Evolutionary conservation across 1,140 invertebrate species (phyloP), one percentile per base, ranked within the genome.

Genomic region (Scaptomyza hsui): DNA sequence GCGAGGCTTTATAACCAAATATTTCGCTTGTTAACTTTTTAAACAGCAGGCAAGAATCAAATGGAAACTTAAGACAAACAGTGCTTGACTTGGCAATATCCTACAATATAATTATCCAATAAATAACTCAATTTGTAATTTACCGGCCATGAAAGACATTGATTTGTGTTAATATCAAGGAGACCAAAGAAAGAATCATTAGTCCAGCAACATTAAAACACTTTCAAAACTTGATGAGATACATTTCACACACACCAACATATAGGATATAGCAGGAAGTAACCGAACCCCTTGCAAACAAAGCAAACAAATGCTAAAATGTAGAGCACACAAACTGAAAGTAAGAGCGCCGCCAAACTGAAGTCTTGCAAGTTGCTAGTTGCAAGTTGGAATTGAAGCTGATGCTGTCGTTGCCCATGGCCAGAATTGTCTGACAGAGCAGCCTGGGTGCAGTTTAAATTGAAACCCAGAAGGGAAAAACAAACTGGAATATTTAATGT

Each of bases 401-500:
- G 56, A 16, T 45, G 62, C 29, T 65, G 32, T 26, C 19, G 18
- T 48, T 60, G 56, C 56, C 44, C 19, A 13, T 60, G 56, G 41
- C 56, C 19, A 44, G 29, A 32, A 13, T 39, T 53, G 47, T 44
- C 52, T 57, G 62, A 48, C 52, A 16, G 45, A 19, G 53, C 37
- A 49, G 72, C 77, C 39, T 65, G 81, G 60, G 41, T 77, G 81
- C 77, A 75, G 82, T 72, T 86, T 86, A 86, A 86, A 81, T 88
- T 88, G 77, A 86, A 86, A 88, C 74, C 75, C 74, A 74, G 74
- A 78, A 72, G 65, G 61, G 65, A 71, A 86, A 61, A 74, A 83
- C 83, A 86, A 86, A 88, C 77, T 81, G 77, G 82, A 86, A 86
- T 86, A 78, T 75, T 86, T 86, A 88, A 86, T 86, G 82, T 68